Base-by-base conservation (phyloP, 1,140 invertebrate genomes). In the Idris sp. region DNA sequence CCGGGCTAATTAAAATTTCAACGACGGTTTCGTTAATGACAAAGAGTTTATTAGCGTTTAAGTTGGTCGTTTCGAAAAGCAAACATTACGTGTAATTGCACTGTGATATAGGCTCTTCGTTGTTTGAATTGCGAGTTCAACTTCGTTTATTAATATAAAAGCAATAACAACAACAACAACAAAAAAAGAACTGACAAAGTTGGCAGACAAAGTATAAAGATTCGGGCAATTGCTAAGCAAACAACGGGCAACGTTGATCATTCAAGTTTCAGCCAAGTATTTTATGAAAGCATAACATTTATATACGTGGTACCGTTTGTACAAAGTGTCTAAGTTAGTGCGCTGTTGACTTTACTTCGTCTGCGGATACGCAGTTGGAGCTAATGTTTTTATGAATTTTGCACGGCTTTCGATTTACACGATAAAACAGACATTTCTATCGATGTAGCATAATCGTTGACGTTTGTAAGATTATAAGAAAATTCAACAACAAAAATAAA, bases 1-100 rank as follows among this genome's bases (percentile, higher is more conserved):
- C n/a, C 58, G 58, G 35, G 13, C 59, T 62, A 64, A 53, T 53
- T 64, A 35, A 53, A 53, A 64, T 64, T 64, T 22, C 38, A 64
- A 36, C 59, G 46, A 53, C 40, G 36, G 18, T 43, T 62, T 62
- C 28, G 31, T 62, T 65, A 65, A 53, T 30, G 40, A 46, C 44
- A 65, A 53, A 65, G 48, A 15, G 48, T 44, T 65, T 33, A 44
- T 65, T 31, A 38, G 9, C 48, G 26, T 41, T 53, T 65, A 53
- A 53, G 48, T 65, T 65, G 28, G 30, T 51, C 38, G 49, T 44
- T 43, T 13, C 28, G 36, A 49, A 26, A 54, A 8, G 19, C 40
- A 65, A 38, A 44, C 26, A 54, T 46, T 54, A 19, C 49, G 22
- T 46, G 31, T 44, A 46, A n/a, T 10, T 14, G 49, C 54, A 54